Evolutionary conservation across 2,888 invertebrate genomes (phyloP).

Genomic region (Troides helena): DNA sequence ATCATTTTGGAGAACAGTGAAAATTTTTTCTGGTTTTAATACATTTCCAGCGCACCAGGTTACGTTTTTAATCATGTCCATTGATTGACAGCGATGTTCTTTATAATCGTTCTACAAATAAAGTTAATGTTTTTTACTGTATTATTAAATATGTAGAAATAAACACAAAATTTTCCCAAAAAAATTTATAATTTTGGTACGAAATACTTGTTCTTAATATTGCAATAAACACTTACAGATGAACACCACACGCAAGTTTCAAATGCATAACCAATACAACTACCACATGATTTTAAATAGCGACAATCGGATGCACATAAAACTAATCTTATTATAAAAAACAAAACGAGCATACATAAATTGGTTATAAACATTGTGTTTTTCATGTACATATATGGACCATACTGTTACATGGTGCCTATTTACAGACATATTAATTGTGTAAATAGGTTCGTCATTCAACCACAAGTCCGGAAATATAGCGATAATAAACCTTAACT

Average conservation of each 20-base stretch:
- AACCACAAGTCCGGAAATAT: neutral
- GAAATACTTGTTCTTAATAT: neutral
- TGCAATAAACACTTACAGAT: constrained; percentile 41
- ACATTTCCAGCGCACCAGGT: constrained; percentile 45
- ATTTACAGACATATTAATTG: neutral
- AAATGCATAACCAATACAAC: constrained; percentile 48
- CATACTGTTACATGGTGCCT: neutral
- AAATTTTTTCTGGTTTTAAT: constrained; percentile 35
- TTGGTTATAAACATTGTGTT: constrained; percentile 4
- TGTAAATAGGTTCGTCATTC: neutral
- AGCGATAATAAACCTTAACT: neutral
- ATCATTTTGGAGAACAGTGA: constrained; percentile 13
- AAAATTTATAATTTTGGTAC: neutral
- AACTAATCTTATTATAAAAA: constrained; percentile 5
- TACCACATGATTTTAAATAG: constrained; percentile 48
- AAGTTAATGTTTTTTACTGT: neutral
- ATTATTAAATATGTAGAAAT: neutral
- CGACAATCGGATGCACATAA: constrained; percentile 35
- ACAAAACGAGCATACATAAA: constrained; percentile 1
- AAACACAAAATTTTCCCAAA: neutral
- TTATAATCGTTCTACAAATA: constrained; percentile 38
- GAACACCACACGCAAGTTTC: constrained; percentile 60
- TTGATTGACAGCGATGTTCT: constrained; percentile 44
- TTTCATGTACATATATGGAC: neutral
- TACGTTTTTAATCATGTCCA: constrained; percentile 10